These are phyloP conservation scores for Bovichtus diacanthus DNA, from an alignment of 2,797 vertebrate species.

Conservation along the genomic window DNA sequence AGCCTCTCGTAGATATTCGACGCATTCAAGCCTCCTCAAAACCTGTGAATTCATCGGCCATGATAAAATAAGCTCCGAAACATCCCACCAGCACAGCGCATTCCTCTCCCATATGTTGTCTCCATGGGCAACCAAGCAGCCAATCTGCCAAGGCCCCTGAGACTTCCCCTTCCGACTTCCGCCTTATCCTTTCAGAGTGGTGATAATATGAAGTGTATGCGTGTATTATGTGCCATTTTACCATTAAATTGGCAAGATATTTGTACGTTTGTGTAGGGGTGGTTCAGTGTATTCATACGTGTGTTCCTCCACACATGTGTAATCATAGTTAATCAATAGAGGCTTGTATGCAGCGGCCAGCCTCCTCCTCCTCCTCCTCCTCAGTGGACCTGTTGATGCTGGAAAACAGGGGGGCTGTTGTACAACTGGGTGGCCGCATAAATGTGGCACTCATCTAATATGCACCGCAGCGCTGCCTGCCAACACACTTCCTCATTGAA, in stretches of 20 bases:
- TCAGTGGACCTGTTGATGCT: constrained; percentile 81
- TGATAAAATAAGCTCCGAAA: constrained; percentile 35
- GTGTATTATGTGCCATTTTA: constrained; percentile 14
- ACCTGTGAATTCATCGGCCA: constrained; percentile 14
- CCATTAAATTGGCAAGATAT: constrained; percentile 28
- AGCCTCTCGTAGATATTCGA: neutral
- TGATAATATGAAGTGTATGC: constrained; percentile 16
- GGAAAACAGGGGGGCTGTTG: constrained; percentile 81
- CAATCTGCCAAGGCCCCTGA: constrained; percentile 63
- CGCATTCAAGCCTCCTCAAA: constrained; percentile 15
- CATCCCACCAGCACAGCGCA: constrained; percentile 23
- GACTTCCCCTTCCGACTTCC: constrained; percentile 62
- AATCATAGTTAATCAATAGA: constrained; percentile 78
- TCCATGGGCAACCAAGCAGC: constrained; percentile 69
- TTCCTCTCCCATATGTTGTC: constrained; percentile 69
- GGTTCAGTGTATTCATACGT: constrained; percentile 25
- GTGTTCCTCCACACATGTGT: constrained; percentile 55
- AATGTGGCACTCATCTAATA: constrained; percentile 82
- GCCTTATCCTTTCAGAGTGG: constrained; percentile 36
- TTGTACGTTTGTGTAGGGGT: constrained; percentile 30
- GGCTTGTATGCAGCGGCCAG: constrained; percentile 70
- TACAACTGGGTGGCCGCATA: constrained; percentile 75
- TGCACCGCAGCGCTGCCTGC: constrained; percentile 68
- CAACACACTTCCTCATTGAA: constrained; percentile 80
- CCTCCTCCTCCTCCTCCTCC: constrained; percentile 47